Evolutionary conservation across 2,113 vertebrate genomes (phyloP).

Genomic region (Hemiscyllium ocellatum): DNA sequence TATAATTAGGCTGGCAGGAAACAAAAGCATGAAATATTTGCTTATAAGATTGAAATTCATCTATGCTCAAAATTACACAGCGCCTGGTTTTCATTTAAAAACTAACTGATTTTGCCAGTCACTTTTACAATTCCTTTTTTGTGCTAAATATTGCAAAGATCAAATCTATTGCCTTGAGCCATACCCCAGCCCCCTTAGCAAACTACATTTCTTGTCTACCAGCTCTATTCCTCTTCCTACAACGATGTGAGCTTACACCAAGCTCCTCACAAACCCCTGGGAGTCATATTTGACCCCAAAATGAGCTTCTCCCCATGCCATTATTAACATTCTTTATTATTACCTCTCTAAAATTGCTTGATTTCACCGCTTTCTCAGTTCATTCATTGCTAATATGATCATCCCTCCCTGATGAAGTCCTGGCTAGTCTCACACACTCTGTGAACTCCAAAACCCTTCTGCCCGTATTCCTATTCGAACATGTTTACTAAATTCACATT

Average conservation of each 20-base stretch:
- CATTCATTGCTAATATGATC: neutral
- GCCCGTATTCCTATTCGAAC: neutral
- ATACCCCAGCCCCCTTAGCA: neutral
- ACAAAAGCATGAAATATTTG: neutral
- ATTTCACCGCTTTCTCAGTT: neutral
- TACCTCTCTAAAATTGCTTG: neutral
- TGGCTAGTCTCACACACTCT: neutral
- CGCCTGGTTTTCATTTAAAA: neutral
- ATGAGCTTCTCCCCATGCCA: neutral
- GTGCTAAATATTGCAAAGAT: neutral
- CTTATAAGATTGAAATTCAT: neutral
- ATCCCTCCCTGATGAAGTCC: neutral
- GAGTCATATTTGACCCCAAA: neutral
- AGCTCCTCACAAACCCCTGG: too few species aligned
- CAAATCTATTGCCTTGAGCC: neutral
- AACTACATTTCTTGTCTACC: neutral
- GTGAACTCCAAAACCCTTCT: neutral
- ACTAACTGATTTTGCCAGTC: neutral
- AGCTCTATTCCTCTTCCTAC: neutral
- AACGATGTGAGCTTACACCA: neutral
- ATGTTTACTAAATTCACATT: neutral
- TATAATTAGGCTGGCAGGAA: neutral
- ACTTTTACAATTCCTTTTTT: neutral
- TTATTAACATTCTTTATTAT: neutral
- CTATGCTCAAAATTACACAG: neutral